Conservation (phyloP, 2,113 vertebrate genomes). For the Nothobranchius kuhntae region DNA sequence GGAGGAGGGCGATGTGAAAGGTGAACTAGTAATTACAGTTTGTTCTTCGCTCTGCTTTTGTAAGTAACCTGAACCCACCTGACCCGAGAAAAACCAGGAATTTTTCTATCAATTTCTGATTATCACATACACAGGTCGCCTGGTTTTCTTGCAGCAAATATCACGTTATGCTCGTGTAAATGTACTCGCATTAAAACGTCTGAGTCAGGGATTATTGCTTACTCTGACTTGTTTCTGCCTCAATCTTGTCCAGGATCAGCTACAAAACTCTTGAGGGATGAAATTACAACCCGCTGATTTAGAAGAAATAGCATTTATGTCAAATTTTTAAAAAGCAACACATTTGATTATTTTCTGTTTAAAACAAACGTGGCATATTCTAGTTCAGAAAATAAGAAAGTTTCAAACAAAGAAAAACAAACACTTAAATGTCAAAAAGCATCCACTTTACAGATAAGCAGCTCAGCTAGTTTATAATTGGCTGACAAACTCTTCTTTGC, state of each 20-base stretch:
- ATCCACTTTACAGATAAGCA: not conserved
- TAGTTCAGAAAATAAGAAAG: not conserved
- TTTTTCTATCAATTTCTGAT: not conserved
- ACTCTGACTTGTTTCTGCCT: not conserved
- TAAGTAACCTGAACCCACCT: not conserved
- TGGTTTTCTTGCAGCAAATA: not conserved
- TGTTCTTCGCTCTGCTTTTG: not conserved
- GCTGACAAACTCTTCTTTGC: conserved; percentile 13
- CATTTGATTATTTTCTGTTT: not conserved
- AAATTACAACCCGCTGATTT: too few relatives aligned
- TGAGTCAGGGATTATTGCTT: not conserved
- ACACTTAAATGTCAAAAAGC: not conserved
- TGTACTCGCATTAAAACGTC: not conserved
- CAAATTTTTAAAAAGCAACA: too few relatives aligned
- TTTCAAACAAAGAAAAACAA: not conserved
- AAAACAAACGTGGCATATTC: not conserved
- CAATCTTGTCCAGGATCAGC: too few relatives aligned
- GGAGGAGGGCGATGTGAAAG: not conserved
- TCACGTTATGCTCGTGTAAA: not conserved
- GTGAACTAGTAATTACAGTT: not conserved
- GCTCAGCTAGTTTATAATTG: conserved; percentile 21
- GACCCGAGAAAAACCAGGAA: not conserved
- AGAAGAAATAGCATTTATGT: too few relatives aligned
- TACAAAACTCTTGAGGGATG: not conserved
- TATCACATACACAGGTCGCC: not conserved